Conservation (phyloP, 2,888 invertebrate species). For the Nipponacmea schrenckii region DNA sequence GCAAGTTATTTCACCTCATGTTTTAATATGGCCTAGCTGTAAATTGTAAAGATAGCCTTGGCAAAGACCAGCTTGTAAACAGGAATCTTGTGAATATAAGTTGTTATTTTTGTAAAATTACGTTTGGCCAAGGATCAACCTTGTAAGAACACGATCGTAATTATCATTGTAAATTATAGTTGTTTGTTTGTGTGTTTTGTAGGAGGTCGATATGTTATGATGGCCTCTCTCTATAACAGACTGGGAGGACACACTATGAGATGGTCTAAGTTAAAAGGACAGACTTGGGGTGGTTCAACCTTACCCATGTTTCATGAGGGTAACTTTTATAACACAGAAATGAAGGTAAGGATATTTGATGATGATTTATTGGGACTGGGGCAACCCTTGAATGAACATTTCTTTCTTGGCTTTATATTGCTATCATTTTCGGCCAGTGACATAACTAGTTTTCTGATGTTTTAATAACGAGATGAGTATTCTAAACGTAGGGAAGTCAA, state of each 20-base stretch:
- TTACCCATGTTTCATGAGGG: slow-evolving; percentile 63
- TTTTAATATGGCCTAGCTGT: neutral
- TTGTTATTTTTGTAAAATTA: too few relatives aligned
- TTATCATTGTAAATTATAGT: neutral
- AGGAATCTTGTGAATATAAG: too few relatives aligned
- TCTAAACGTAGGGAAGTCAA: too few relatives aligned
- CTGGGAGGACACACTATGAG: slow-evolving; percentile 63
- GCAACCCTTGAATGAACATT: too few relatives aligned
- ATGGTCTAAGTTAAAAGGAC: slow-evolving; percentile 66
- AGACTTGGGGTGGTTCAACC: slow-evolving; percentile 64
- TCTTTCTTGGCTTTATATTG: too few relatives aligned
- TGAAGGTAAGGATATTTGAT: slow-evolving; percentile 50
- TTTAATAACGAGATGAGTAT: neutral
- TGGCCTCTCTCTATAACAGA: slow-evolving; percentile 63
- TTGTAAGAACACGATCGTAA: too few relatives aligned
- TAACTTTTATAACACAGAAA: slow-evolving; percentile 61
- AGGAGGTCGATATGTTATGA: slow-evolving; percentile 64
- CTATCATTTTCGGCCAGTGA: neutral
- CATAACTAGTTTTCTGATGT: neutral
- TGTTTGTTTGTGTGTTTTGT: slow-evolving; percentile 17
- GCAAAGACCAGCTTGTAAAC: too few relatives aligned
- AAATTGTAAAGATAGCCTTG: too few relatives aligned
- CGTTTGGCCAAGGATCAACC: too few relatives aligned
- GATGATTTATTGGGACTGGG: neutral
- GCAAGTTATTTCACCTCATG: neutral